Evolutionary conservation across 1,140 invertebrate species (phyloP), one percentile per base, ranked within the genome.

Genomic region (Cyclargus thomasi): DNA sequence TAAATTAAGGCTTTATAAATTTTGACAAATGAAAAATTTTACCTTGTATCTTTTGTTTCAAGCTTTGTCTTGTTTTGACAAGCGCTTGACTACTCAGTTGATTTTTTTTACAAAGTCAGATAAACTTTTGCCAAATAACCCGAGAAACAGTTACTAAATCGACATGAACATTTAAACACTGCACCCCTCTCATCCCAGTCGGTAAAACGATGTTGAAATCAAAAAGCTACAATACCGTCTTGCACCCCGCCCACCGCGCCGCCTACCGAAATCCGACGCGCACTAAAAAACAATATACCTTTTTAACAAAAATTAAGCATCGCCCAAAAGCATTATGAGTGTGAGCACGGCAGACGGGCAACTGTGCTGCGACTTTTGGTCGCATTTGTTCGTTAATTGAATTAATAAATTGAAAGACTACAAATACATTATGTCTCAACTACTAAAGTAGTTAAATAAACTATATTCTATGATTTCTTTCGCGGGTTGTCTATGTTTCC

Each of bases 191-290:
- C 18, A 21, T 11, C 17, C 20, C 20, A 59, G 55, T 59, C 55
- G 35, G 35, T 20, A 20, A 17, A 29, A 65, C 53, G 53, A 55
- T 39, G 39, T 35, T 55, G 53, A 20, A 22, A 59, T 59, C 53
- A 57, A 57, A 29, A 18, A 57, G 55, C 53, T 35, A 23, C 53
- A 23, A 57, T 53, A 53, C 23, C 64, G 64, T 63, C 67, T 74
- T 69, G 66, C 64, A 72, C 70, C 69, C 76, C 86, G 83, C 83
- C 86, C 78, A 76, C 68, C 36, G 68, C 64, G 63, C 80, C 86
- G 86, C 86, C 86, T 85, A 86, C 84, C 84, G 86, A 86, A 88
- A 85, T 76, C 76, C 74, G 75, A 80, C 73, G 67, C 70, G 64
- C 72, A 69, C 69, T 72, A 82, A 86, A 88, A 86, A 85, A 81